A percentile compares a stretch with the other conserved stretches of the same genome.
phyloP scores from a whole-genome alignment of 2,888 invertebrate species.

The Ellobium chinense region DNA sequence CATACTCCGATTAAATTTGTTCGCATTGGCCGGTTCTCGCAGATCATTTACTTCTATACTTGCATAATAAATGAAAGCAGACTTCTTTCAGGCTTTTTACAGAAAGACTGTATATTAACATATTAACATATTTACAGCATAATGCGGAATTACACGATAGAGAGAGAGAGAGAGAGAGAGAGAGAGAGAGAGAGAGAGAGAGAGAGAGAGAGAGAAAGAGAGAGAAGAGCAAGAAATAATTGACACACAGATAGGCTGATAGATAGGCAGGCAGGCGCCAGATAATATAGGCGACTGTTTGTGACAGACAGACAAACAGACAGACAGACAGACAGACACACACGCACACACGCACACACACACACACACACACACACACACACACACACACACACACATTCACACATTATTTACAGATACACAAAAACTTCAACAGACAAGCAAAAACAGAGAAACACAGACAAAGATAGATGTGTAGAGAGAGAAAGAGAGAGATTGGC shows the following conservation, averaged over 20 bases:
- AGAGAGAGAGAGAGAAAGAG: neutral
- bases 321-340: neutral
- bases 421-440: neutral
- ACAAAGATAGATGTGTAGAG: too few species aligned
- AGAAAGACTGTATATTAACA: too few species aligned
- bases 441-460: too few species aligned
- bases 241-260: neutral
- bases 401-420: neutral
- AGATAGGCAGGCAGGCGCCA: neutral
- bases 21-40: too few species aligned
- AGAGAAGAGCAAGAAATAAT: neutral
- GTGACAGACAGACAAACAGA: neutral
- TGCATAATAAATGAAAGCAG: too few species aligned
- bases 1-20: too few species aligned
- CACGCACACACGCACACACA: neutral
- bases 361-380: slow-evolving; percentile 7
- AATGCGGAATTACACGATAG: too few species aligned
- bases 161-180: neutral
- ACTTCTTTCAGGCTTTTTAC: too few species aligned
- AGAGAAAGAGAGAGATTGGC: too few species aligned
- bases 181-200: neutral
- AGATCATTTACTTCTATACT: too few species aligned
- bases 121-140: too few species aligned
- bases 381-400: slow-evolving; percentile 6
- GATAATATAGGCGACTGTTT: neutral